phyloP scores from a whole-genome alignment of 2,113 vertebrate genomes.

The Microcebus griseorufus region DNA sequence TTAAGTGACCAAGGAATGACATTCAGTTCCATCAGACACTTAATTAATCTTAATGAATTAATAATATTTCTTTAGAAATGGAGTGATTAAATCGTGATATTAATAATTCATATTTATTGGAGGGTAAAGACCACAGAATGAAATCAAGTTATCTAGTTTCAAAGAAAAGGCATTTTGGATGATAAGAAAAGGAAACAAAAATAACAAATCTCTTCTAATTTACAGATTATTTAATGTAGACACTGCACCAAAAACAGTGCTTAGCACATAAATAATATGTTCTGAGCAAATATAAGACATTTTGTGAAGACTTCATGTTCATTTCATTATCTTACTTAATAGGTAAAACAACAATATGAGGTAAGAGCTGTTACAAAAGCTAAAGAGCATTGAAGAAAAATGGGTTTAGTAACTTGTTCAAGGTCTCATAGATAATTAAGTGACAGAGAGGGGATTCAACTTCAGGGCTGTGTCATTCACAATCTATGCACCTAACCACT shows the following conservation, averaged over 20 bases:
- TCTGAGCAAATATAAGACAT: not conserved
- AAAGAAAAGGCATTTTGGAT: not conserved
- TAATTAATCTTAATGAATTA: conserved; percentile 33
- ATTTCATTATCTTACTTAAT: not conserved
- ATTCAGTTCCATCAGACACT: not conserved
- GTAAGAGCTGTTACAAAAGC: not conserved
- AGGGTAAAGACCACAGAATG: not conserved
- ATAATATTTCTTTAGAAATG: not conserved
- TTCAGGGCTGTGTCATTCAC: not conserved
- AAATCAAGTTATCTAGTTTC: not conserved
- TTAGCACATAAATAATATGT: not conserved
- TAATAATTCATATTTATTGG: conserved; percentile 17
- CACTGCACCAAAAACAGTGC: not conserved
- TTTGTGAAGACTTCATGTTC: not conserved
- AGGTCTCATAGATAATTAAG: not conserved
- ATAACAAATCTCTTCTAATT: not conserved
- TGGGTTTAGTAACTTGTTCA: not conserved
- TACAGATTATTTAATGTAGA: not conserved
- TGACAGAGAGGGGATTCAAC: not conserved
- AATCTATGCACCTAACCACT: not conserved
- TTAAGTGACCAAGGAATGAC: not conserved
- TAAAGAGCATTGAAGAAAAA: not conserved
- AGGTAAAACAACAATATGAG: not conserved
- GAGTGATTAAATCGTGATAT: not conserved
- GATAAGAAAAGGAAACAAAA: not conserved